These are phyloP conservation scores for Hemaris fuciformis DNA, from an alignment of 2,888 invertebrate genomes.

Conservation along the genomic window DNA sequence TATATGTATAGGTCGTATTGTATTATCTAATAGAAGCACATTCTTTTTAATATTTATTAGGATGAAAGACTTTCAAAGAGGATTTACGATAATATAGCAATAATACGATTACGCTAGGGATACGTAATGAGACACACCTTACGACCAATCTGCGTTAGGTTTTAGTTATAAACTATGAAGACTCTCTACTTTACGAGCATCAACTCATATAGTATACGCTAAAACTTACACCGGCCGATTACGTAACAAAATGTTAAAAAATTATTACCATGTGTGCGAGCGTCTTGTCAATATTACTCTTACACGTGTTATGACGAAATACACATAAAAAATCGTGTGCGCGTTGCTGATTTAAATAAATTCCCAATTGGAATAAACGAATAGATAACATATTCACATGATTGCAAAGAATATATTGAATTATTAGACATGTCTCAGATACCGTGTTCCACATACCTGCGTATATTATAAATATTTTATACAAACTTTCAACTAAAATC, in stretches of 20 bases:
- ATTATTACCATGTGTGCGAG: neutral
- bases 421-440: conserved; percentile 36
- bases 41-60: no score
- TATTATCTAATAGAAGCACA: no score
- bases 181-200: neutral
- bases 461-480: neutral
- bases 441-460: conserved; percentile 20
- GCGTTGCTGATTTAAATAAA: conserved; percentile 46
- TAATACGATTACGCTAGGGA: no score
- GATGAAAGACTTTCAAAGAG: no score
- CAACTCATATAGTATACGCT: neutral
- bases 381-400: conserved; percentile 15
- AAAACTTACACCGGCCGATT: neutral
- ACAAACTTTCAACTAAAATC: neutral
- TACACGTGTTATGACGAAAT: conserved; percentile 24
- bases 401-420: conserved; percentile 37
- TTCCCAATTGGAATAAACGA: conserved; percentile 38
- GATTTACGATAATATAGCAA: no score
- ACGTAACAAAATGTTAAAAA: neutral
- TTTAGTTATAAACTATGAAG: neutral
- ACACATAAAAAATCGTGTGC: conserved; percentile 27
- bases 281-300: conserved; percentile 30
- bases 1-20: no score
- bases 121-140: neutral
- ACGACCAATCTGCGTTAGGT: no score